phyloP scores from a whole-genome alignment of 2,888 invertebrate genomes.

The Andrena flavipes region DNA sequence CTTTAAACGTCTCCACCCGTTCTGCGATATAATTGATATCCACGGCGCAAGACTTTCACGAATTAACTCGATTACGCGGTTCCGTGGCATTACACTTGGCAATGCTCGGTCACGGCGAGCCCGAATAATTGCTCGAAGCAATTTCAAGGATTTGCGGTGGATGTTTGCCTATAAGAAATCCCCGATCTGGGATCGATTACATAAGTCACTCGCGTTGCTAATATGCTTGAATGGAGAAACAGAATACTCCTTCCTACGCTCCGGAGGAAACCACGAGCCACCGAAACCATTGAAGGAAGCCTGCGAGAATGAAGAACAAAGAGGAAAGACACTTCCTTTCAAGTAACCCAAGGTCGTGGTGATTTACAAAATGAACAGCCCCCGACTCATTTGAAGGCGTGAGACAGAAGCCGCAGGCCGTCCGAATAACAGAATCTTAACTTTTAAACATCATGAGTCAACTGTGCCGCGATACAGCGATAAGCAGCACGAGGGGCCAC shows the following conservation, averaged over 20 bases:
- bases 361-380: no score
- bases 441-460: conserved; percentile 33
- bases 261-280: no score
- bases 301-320: no score
- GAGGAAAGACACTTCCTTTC: no score
- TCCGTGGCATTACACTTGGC: conserved; percentile 4
- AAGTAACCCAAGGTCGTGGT: no score
- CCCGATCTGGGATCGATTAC: not conserved
- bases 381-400: not conserved
- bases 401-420: not conserved
- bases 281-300: no score
- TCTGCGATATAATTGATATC: conserved; percentile 1
- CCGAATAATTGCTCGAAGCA: not conserved
- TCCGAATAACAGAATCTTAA: conserved; percentile 34
- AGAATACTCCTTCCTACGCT: not conserved
- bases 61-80: conserved; percentile 17
- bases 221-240: not conserved
- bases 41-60: not conserved
- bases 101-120: no score
- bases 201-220: not conserved
- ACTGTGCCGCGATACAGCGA: conserved; percentile 38
- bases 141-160: not conserved
- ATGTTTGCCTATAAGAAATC: not conserved
- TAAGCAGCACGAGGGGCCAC: conserved; percentile 33
- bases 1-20: conserved; percentile 1